Evolutionary conservation across 1,140 invertebrate genomes (phyloP), one percentile per base, ranked within the genome.

Genomic region (Danaus plexippus): DNA sequence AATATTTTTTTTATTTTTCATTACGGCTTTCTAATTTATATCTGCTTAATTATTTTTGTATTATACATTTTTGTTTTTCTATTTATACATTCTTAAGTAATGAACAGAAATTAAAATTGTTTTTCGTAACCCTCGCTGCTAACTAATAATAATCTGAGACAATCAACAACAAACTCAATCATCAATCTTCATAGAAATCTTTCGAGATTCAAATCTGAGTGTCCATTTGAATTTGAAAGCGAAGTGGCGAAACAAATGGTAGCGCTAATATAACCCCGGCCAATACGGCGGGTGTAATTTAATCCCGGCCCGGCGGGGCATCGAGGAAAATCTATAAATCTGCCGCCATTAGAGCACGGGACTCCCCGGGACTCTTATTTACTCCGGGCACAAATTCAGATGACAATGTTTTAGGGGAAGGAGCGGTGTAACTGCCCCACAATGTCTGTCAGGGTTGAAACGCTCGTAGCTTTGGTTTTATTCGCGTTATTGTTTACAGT

Each of bases 381-480:
- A 86, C 83, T 84, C 74, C 80, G 80, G 69, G 80, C 83, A 82
- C 80, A 79, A 86, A 86, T 86, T 86, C 80, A 84, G 83, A 86
- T 86, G 83, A 86, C 83, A 86, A 86, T 86, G 83, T 86, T 84
- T 84, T 86, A 84, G 83, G 83, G 80, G 80, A 84, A 84, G 78
- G 77, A 76, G 73, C 74, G 74, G 77, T 77, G 73, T 77, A 75
- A 84, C 75, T 81, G 73, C 75, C 80, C 76, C 67, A 63, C 66
- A 67, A 64, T 65, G 60, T 18, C 49, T 52, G 41, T 44, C 68
- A 83, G 79, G 80, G 81, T 65, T 83, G 77, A 6, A 67, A 49
- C 68, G 50, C 9, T 52, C 10, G 10, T 8, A 9, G 0, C 13
- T 41, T 42, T 43, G 18, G 50, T 51, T 51, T 32, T 42, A 11